Percentiles rank a stretch among this genome's conserved stretches.
Evolutionary conservation across 1,140 invertebrate genomes (phyloP).

Genomic region (Cydia strobilella): DNA sequence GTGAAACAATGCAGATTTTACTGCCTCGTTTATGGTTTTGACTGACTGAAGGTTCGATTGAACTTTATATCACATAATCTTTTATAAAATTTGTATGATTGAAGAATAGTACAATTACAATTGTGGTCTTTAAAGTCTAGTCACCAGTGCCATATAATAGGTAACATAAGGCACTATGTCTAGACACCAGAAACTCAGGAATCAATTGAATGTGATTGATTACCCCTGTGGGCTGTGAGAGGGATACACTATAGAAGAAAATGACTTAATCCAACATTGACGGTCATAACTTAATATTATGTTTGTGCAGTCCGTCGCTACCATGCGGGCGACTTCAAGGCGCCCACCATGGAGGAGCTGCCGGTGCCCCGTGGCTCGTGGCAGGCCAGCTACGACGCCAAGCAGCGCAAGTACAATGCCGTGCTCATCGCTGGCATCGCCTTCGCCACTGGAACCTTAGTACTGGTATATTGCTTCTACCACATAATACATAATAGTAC

Average conservation of each 20-base stretch:
- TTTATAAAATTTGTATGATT: too few species aligned
- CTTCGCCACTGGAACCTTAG: conserved; percentile 80
- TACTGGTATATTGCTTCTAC: conserved; percentile 80
- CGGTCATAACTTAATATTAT: too few species aligned
- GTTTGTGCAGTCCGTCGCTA: conserved; percentile 61
- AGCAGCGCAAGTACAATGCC: conserved; percentile 85
- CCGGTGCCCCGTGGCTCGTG: conserved; percentile 87
- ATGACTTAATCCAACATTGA: too few species aligned
- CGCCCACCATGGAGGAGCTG: conserved; percentile 85
- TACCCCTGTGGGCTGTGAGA: too few species aligned
- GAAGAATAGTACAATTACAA: too few species aligned
- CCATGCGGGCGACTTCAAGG: conserved; percentile 62
- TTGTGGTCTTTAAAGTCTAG: too few species aligned
- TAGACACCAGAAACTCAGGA: too few species aligned
- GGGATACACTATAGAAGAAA: too few species aligned
- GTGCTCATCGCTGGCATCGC: conserved; percentile 83
- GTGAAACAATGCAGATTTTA: background rate
- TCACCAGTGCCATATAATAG: too few species aligned
- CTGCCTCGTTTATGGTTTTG: background rate
- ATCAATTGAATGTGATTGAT: too few species aligned
- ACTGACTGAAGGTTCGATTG: background rate
- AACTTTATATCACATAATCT: background rate
- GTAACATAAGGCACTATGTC: too few species aligned
- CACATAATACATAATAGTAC: too few species aligned
- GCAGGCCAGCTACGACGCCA: conserved; percentile 83